Evolutionary conservation across 2,888 invertebrate species (phyloP), one percentile per base, ranked within the genome.

Genomic region (Leptothorax acervorum): DNA sequence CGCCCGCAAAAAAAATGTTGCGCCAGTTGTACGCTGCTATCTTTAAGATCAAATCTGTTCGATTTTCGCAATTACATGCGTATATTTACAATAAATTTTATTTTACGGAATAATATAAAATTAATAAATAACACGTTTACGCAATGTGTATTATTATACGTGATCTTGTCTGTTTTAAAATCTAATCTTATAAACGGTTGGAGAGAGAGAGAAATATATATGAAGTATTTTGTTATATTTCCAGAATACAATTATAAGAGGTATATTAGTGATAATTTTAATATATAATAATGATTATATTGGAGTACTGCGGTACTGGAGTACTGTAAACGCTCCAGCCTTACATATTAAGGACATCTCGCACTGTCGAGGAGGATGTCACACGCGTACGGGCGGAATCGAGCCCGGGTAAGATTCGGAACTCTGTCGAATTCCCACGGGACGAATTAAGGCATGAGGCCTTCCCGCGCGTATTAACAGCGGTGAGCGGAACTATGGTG

Each of bases 401-500:
- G 45, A n/a, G 23, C 11, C 18, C 51, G 18, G 66, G 71, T 57
- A 65, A 83, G 79, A 87, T 82, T 89, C 74, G 57, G 28, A 73
- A 62, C 55, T 65, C 65, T 62, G 68, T 70, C 83, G 84, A 87
- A 73, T 82, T 84, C 84, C 70, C 82, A 57, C 66, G 79, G 82
- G 88, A 71, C 74, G 86, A 90, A 88, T 90, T 89, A 86, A 90
- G 84, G 83, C 70, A 83, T 84, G 87, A 85, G 86, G 87, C 85
- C 88, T 82, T 71, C 85, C 82, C 39, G 83, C 83, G 79, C 70
- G 87, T 85, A 92, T 91, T 91, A 91, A 86, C 82, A 86, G 86
- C 23, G 23, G 23, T 23, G 23, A 23, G 23, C 73, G 87, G 84
- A 89, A 90, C 90, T 88, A 91, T 89, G 89, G 86, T 84, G 88